phyloP scores from a whole-genome alignment of 64 coral and sea anemone genomes.

The Orbicella faveolata region DNA sequence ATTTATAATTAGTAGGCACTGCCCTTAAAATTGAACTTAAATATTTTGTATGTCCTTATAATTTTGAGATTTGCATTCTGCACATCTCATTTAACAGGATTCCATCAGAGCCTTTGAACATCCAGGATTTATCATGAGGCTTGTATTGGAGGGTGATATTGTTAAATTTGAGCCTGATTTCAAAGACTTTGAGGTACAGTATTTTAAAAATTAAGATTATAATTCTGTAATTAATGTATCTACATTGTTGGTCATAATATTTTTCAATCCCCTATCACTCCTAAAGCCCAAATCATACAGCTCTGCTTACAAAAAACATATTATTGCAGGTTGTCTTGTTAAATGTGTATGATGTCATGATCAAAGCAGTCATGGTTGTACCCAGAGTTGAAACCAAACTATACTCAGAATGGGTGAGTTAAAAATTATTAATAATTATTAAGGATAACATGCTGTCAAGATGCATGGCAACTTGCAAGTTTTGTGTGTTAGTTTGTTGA shows the following conservation, averaged over 20 bases:
- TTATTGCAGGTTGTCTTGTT: constrained; percentile 81
- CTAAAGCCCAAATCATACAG: too few relatives aligned
- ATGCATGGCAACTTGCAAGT: too few relatives aligned
- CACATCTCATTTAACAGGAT: constrained; percentile 31
- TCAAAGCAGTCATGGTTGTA: constrained; percentile 94
- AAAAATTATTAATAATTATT: too few relatives aligned
- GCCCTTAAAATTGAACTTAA: too few relatives aligned
- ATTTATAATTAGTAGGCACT: too few relatives aligned
- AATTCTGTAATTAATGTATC: background rate
- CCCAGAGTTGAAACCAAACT: constrained; percentile 98
- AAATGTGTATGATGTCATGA: constrained; percentile 99
- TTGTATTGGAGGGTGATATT: constrained; percentile 92
- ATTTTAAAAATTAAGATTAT: background rate
- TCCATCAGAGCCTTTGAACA: constrained; percentile 90
- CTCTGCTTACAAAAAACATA: too few relatives aligned
- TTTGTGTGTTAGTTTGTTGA: too few relatives aligned
- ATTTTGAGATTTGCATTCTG: background rate
- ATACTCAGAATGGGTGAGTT: constrained; percentile 97
- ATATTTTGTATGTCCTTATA: background rate
- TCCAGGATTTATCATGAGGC: constrained; percentile 97
- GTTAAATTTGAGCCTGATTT: constrained; percentile 99
- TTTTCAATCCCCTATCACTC: too few relatives aligned
- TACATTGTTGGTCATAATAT: background rate
- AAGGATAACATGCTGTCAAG: background rate
- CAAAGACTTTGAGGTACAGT: constrained; percentile 89